These are phyloP conservation scores for Drosophila tropicalis DNA, from an alignment of 1,140 invertebrate species.

Conservation along the genomic window DNA sequence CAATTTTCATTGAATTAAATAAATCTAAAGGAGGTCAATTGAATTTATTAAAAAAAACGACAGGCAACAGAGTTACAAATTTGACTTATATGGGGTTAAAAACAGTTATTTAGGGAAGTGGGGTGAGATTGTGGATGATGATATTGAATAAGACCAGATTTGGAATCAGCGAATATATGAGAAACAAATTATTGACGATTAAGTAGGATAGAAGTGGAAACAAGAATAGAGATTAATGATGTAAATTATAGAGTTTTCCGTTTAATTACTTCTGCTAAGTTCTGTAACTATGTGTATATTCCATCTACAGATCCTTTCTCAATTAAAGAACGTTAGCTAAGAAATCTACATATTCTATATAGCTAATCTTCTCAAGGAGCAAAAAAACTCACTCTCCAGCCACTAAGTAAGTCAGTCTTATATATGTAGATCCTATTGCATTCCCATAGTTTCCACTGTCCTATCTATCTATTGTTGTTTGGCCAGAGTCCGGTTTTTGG, in stretches of 20 bases:
- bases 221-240: too few species aligned
- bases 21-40: background rate
- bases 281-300: too few species aligned
- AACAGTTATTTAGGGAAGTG: background rate
- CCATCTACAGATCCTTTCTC: too few species aligned
- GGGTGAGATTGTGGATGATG: too few species aligned
- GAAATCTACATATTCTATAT: background rate
- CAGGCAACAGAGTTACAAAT: too few species aligned
- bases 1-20: background rate
- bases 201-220: too few species aligned
- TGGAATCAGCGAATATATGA: too few species aligned
- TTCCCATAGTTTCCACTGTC: constrained; percentile 40
- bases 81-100: background rate
- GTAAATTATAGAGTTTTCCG: too few species aligned
- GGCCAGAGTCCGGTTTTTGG: constrained; percentile 21
- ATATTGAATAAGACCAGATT: too few species aligned
- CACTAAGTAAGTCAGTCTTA: constrained; percentile 19
- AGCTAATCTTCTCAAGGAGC: background rate
- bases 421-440: constrained; percentile 35
- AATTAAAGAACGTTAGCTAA: too few species aligned
- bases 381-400: background rate
- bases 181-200: too few species aligned
- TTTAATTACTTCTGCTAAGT: too few species aligned
- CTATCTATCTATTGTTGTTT: constrained; percentile 48
- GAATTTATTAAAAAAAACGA: background rate